A percentile compares a stretch with the other conserved stretches of the same genome.
These are phyloP conservation scores for Acropora yongei DNA, from an alignment of 64 coral and sea anemone genomes.

Conservation along the genomic window DNA sequence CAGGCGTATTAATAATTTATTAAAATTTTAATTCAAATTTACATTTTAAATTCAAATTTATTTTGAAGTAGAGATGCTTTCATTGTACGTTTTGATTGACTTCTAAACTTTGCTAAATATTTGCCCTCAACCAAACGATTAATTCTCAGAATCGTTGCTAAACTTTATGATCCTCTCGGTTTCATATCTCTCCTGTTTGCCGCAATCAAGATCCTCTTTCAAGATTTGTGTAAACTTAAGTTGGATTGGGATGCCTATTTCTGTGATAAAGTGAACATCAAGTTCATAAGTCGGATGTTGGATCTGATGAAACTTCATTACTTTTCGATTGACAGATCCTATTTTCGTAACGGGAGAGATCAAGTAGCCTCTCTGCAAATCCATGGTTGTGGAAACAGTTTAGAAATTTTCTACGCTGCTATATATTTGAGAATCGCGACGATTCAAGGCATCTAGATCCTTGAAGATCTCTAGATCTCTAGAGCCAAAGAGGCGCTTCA, in stretches of 20 bases:
- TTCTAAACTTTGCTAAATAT: slow-evolving; percentile 25
- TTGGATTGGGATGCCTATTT: background rate
- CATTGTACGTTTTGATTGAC: slow-evolving; percentile 16
- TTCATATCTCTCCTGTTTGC: background rate
- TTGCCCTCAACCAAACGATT: slow-evolving; percentile 15
- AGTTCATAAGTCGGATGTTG: background rate
- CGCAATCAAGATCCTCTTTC: too few species aligned
- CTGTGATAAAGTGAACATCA: background rate
- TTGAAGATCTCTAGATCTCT: too few species aligned
- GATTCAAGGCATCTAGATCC: too few species aligned
- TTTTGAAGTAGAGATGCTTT: slow-evolving; percentile 35
- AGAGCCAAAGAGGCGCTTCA: too few species aligned
- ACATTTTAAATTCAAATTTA: background rate
- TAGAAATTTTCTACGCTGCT: too few species aligned
- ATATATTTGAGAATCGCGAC: too few species aligned
- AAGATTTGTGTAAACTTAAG: background rate
- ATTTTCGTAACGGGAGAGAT: too few species aligned
- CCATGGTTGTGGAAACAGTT: too few species aligned
- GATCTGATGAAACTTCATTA: background rate
- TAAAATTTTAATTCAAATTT: background rate
- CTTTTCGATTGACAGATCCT: background rate
- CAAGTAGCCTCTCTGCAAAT: too few species aligned
- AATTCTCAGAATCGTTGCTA: slow-evolving; percentile 16
- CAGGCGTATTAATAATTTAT: too few species aligned
- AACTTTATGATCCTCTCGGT: slow-evolving; percentile 33